A percentile compares a stretch with the other conserved stretches of the same genome.
phyloP scores from a whole-genome alignment of 2,888 invertebrate genomes.

The Cheilosia vulpina region DNA sequence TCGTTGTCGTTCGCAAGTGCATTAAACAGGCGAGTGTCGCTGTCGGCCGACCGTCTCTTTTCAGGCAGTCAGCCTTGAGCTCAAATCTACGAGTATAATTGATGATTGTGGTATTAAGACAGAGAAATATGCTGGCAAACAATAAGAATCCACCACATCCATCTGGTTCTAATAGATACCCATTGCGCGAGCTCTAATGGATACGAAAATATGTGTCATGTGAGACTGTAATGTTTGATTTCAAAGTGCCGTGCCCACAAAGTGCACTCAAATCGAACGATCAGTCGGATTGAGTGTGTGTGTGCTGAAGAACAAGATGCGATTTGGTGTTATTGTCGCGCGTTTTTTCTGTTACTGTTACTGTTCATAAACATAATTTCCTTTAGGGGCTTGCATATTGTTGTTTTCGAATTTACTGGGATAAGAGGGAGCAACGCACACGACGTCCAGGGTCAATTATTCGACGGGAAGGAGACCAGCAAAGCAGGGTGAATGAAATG shows the following conservation, averaged over 20 bases:
- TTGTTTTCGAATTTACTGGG: slow-evolving; percentile 9
- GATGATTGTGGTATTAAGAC: slow-evolving; percentile 63
- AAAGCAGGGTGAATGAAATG: neutral
- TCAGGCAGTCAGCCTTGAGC: slow-evolving; percentile 59
- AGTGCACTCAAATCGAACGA: neutral
- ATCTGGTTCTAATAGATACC: slow-evolving; percentile 51
- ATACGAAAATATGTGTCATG: slow-evolving; percentile 66
- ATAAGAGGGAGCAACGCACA: neutral
- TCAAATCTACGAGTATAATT: slow-evolving; percentile 59
- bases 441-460: neutral
- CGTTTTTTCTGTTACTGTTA: slow-evolving; percentile 3
- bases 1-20: neutral
- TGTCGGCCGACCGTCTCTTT: slow-evolving; percentile 40
- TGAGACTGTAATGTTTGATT: slow-evolving; percentile 24
- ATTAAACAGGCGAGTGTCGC: too few species aligned
- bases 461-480: neutral
- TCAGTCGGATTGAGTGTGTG: neutral
- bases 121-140: slow-evolving; percentile 26
- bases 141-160: slow-evolving; percentile 53
- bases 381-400: neutral
- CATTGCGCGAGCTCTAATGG: slow-evolving; percentile 37
- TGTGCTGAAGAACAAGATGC: slow-evolving; percentile 13
- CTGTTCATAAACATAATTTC: slow-evolving; percentile 9
- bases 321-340: slow-evolving; percentile 15
- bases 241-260: slow-evolving; percentile 37